Base-by-base conservation (phyloP, 1,140 invertebrate genomes). In the Coenobita brevimanus region DNA sequence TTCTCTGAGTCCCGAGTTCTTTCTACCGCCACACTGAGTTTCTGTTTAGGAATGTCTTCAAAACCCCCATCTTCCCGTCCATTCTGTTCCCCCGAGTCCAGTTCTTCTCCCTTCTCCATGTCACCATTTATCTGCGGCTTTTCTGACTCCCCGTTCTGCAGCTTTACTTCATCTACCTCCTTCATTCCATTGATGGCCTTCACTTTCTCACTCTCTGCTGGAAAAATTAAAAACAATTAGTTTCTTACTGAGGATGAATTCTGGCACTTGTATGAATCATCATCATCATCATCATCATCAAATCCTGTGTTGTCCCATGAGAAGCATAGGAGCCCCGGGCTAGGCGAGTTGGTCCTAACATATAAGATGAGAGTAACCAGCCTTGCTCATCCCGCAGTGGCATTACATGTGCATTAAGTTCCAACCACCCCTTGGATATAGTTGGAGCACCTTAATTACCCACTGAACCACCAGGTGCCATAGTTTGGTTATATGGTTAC, bases 41-140 rank as follows among this genome's bases (percentile, higher is more conserved):
- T 71, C 0, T 62, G 17, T 17, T 43, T 33, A 13, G 13, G 15
- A 2, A 13, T 27, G 21, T 71, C 67, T 3, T 71, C 67, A 24
- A 27, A 33, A 3, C 46, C 36, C 4, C 57, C 69, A 21, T 73
- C 78, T 6, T 57, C n/a, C 36, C 27, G 43, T 15, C 57, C 54
- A 71, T 78, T 73, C 33, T 38, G 4, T 33, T 46, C 85, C 24
- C 27, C 67, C 21, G 6, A 33, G 33, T 80, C 76, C 41, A 41
- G 21, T 21, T 80, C 78, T 4, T 82, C 79, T 2, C 36, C 54
- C 46, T 82, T 82, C 41, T 81, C 86, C 46, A 82, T 41, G 33
- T 88, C 86, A 43, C 86, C 86, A 36, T 88, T 88, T 76, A 88
- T 82, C 67, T 88, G 78, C 8, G 86, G 79, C 27, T 88, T 82